phyloP scores from a whole-genome alignment of 2,797 vertebrate species.

The Mycteria americana region DNA sequence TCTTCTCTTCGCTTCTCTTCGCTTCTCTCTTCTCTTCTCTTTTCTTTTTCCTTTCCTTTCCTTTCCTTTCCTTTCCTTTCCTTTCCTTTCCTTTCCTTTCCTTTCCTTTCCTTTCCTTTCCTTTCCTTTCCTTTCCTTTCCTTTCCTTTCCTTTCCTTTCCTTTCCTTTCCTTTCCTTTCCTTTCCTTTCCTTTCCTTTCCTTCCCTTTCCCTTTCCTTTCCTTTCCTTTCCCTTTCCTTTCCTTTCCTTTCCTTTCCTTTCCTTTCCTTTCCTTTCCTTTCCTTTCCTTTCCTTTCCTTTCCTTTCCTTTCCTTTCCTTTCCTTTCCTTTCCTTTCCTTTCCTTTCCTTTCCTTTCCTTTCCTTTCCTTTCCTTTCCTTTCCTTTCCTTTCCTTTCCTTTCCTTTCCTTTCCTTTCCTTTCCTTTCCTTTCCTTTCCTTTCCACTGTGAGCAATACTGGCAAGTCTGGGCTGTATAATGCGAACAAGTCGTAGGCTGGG shows the following conservation, averaged over 20 bases:
- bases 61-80: too few species aligned
- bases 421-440: too few species aligned
- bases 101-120: accelerated
- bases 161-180: accelerated
- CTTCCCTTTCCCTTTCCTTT: accelerated
- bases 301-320: accelerated
- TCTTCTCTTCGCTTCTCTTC: too few species aligned
- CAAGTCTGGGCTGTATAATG: background rate
- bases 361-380: too few species aligned
- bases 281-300: too few species aligned
- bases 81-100: accelerated
- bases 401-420: accelerated
- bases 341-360: too few species aligned
- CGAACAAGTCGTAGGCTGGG: background rate
- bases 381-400: too few species aligned
- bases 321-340: too few species aligned
- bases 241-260: accelerated
- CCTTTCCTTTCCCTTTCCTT: accelerated
- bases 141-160: too few species aligned
- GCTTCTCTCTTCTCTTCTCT: accelerated
- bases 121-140: background rate
- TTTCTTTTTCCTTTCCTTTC: too few species aligned
- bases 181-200: too few species aligned
- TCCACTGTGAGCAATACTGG: background rate
- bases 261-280: too few species aligned